These are phyloP conservation scores for Napeogenes inachia DNA, from an alignment of 2,888 invertebrate genomes.

Conservation along the genomic window DNA sequence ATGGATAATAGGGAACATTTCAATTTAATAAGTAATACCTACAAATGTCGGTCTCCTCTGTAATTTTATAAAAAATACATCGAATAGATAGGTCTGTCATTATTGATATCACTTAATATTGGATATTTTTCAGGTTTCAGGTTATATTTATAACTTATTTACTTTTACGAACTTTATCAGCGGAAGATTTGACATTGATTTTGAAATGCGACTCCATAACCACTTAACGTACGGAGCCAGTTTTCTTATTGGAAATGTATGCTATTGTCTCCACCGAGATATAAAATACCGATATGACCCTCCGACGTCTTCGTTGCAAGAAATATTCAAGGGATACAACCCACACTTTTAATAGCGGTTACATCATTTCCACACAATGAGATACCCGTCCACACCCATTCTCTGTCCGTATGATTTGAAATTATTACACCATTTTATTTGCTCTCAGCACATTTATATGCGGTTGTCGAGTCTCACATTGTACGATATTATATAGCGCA, in stretches of 20 bases:
- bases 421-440: slow-evolving; percentile 78
- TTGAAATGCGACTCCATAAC: slow-evolving; percentile 57
- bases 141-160: slow-evolving; percentile 20
- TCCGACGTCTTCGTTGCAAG: slow-evolving; percentile 76
- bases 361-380: slow-evolving; percentile 79
- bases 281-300: slow-evolving; percentile 77
- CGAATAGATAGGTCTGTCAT: too few species aligned
- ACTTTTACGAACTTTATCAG: slow-evolving; percentile 19
- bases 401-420: slow-evolving; percentile 79
- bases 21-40: too few species aligned
- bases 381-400: slow-evolving; percentile 78
- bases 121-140: too few species aligned
- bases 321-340: slow-evolving; percentile 77
- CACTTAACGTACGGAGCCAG: slow-evolving; percentile 65
- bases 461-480: slow-evolving; percentile 70
- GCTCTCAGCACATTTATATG: slow-evolving; percentile 76
- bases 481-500: slow-evolving; percentile 71
- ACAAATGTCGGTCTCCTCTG: too few species aligned
- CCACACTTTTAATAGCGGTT: slow-evolving; percentile 78
- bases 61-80: too few species aligned
- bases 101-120: too few species aligned
- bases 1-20: too few species aligned
- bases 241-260: slow-evolving; percentile 71
- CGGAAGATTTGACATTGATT: slow-evolving; percentile 42
- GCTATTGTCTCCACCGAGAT: slow-evolving; percentile 74